Conservation (phyloP, 1,140 invertebrate genomes). For the Ectropis grisescens region DNA sequence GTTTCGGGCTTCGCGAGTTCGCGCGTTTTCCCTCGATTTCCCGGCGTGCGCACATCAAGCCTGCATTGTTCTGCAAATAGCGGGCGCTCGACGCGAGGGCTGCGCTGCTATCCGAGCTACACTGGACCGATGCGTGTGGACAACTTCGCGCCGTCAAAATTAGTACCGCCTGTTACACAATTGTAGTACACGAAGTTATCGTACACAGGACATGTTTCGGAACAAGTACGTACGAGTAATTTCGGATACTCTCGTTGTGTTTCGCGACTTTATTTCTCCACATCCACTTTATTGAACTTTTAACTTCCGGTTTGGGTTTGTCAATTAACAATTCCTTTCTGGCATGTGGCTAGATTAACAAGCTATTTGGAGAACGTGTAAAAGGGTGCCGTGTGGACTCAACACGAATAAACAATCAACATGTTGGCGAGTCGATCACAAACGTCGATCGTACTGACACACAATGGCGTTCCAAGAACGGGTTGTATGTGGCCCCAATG, state of each 20-base stretch:
- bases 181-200: too few relatives aligned
- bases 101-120: slow-evolving; percentile 10
- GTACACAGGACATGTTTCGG: too few relatives aligned
- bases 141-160: slow-evolving; percentile 19
- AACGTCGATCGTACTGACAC: slow-evolving; percentile 37
- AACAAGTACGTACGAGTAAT: too few relatives aligned
- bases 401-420: slow-evolving; percentile 26
- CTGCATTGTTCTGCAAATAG: slow-evolving; percentile 66
- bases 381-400: too few relatives aligned
- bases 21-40: slow-evolving; percentile 66
- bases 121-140: slow-evolving; percentile 17
- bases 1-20: too few relatives aligned
- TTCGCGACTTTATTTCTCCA: too few relatives aligned
- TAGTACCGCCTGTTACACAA: slow-evolving; percentile 29
- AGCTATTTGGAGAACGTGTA: too few relatives aligned
- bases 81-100: slow-evolving; percentile 35
- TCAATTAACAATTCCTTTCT: too few relatives aligned
- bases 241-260: too few relatives aligned
- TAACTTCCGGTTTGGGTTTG: too few relatives aligned
- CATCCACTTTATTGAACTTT: too few relatives aligned
- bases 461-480: slow-evolving; percentile 38
- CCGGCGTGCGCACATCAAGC: slow-evolving; percentile 62
- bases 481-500: slow-evolving; percentile 23
- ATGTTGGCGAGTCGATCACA: slow-evolving; percentile 18
- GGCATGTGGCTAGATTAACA: too few relatives aligned